These are phyloP conservation scores for Pangasianodon hypophthalmus DNA, from an alignment of 2,113 vertebrate species.

Conservation along the genomic window DNA sequence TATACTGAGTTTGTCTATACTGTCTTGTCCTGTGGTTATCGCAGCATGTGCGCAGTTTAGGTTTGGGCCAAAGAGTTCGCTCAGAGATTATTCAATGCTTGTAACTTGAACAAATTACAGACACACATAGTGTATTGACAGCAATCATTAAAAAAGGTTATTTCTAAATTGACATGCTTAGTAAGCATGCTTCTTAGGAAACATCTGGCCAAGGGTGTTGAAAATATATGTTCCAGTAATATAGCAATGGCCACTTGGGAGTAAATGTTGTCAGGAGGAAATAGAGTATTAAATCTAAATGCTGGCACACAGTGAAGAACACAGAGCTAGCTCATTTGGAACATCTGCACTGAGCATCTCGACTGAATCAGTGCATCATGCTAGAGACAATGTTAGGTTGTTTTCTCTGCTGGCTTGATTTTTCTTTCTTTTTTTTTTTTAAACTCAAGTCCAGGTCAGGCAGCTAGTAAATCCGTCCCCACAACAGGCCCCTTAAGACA, in stretches of 20 bases:
- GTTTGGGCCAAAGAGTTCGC: not conserved
- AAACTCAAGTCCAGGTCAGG: conserved; percentile 53
- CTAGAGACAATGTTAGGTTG: conserved; percentile 64
- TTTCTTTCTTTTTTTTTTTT: conserved; percentile 56
- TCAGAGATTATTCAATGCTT: not conserved
- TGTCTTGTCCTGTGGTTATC: not conserved
- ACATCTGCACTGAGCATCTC: conserved; percentile 47
- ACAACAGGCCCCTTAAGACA: conserved; percentile 77
- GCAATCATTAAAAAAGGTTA: not conserved
- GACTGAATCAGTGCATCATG: conserved; percentile 41
- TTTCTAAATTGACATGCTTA: not conserved
- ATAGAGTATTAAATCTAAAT: not conserved
- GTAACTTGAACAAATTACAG: not conserved
- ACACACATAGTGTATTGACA: not conserved
- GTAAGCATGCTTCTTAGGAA: not conserved
- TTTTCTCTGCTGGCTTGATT: conserved; percentile 65
- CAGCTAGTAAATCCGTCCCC: conserved; percentile 67
- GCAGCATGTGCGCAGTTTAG: not conserved
- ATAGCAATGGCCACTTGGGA: not conserved
- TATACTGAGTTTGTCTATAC: not conserved
- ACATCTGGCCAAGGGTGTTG: not conserved
- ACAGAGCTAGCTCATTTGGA: conserved; percentile 33
- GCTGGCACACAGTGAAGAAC: conserved; percentile 19
- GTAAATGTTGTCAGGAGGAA: conserved; percentile 4
- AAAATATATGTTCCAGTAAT: not conserved